Evolutionary conservation across 2,797 vertebrate species (phyloP).

Genomic region (Aplochiton taeniatus): DNA sequence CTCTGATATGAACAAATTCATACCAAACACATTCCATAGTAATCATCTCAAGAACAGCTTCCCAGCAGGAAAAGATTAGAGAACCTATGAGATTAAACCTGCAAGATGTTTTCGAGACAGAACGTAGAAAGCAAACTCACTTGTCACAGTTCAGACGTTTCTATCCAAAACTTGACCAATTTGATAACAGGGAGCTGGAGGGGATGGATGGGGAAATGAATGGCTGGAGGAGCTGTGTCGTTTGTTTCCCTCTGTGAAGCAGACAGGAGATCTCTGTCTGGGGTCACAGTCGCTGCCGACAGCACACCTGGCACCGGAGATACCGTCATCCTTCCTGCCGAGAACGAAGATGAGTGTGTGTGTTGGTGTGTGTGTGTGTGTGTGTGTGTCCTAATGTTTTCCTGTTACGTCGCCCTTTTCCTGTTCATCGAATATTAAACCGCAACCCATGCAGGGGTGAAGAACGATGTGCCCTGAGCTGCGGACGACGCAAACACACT

Average conservation of each 20-base stretch:
- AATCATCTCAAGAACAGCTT: neutral
- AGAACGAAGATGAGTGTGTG: constrained; percentile 21
- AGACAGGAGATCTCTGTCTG: constrained; percentile 60
- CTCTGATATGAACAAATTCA: too few species aligned
- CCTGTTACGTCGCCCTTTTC: neutral
- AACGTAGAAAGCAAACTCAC: constrained; percentile 9
- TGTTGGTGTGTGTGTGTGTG: constrained; percentile 14
- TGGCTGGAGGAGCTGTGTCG: constrained; percentile 52
- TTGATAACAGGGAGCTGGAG: constrained; percentile 35
- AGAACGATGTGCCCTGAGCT: neutral
- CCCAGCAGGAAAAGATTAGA: neutral
- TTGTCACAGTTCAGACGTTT: constrained; percentile 24
- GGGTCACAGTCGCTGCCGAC: constrained; percentile 64
- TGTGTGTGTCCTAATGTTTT: constrained; percentile 18
- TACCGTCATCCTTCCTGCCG: constrained; percentile 49
- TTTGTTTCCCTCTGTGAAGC: constrained; percentile 47
- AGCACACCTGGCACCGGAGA: constrained; percentile 64
- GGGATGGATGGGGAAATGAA: constrained; percentile 59
- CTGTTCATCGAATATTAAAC: neutral
- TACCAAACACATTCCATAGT: too few species aligned
- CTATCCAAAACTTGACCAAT: constrained; percentile 37
- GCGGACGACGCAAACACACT: neutral
- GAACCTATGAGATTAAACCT: constrained; percentile 4
- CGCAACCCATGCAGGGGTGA: neutral
- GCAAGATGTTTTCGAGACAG: too few species aligned